Conservation (phyloP, 1,140 invertebrate species). For the Euura saliciscinereae region DNA sequence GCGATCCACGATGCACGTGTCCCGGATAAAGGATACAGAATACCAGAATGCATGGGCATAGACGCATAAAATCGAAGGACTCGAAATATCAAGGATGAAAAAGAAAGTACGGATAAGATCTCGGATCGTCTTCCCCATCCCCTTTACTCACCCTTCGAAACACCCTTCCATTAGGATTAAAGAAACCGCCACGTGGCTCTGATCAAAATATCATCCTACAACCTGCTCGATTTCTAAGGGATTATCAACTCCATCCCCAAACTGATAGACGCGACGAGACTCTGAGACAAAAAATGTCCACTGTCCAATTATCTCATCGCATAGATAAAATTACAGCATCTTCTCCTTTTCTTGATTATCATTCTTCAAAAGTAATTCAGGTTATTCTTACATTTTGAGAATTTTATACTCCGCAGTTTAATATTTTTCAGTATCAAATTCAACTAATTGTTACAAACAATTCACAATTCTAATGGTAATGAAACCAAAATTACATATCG, state of each 20-base stretch:
- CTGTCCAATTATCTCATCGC: no score
- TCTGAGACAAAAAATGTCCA: no score
- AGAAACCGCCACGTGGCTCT: conserved; percentile 4
- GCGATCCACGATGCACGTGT: background rate
- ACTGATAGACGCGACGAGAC: no score
- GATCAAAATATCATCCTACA: conserved; percentile 7
- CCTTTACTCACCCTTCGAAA: background rate
- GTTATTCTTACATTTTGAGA: no score
- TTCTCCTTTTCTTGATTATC: no score
- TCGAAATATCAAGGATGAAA: background rate
- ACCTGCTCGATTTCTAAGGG: background rate
- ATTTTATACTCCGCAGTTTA: no score
- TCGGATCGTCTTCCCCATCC: background rate
- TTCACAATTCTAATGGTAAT: no score
- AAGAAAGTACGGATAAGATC: background rate
- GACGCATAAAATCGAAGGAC: background rate
- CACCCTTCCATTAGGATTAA: background rate
- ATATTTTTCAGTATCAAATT: no score
- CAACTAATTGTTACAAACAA: no score
- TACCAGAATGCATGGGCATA: background rate
- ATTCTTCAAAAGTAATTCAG: no score
- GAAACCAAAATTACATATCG: no score
- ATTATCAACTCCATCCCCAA: background rate
- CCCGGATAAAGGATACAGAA: background rate
- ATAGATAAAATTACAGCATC: no score